Conservation (phyloP, 2,888 invertebrate genomes). For the Isoperla grammatica region DNA sequence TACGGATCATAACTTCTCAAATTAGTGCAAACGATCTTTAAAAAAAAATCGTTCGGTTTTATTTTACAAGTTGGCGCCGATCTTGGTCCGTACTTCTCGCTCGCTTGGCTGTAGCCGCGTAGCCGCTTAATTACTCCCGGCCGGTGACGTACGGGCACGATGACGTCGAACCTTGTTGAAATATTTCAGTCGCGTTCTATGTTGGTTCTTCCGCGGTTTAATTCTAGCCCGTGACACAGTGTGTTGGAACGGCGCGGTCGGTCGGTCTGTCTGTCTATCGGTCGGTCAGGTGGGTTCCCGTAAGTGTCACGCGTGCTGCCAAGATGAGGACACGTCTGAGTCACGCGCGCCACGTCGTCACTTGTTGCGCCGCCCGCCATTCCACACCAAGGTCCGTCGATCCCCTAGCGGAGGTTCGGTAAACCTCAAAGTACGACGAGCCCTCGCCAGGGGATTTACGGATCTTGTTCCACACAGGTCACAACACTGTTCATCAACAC, state of each 20-base stretch:
- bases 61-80: too few relatives aligned
- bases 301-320: neutral
- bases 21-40: neutral
- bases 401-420: too few relatives aligned
- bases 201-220: conserved; percentile 10
- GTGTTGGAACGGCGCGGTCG: neutral
- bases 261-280: neutral
- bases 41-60: too few relatives aligned
- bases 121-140: neutral
- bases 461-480: too few relatives aligned
- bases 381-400: too few relatives aligned
- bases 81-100: neutral
- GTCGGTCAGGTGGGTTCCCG: neutral
- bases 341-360: neutral
- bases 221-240: neutral
- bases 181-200: too few relatives aligned
- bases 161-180: too few relatives aligned
- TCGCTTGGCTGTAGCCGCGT: neutral
- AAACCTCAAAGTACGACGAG: too few relatives aligned
- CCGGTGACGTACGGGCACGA: neutral
- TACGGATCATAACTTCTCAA: neutral
- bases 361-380: too few relatives aligned
- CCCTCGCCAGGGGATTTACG: too few relatives aligned
- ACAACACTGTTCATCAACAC: too few relatives aligned
- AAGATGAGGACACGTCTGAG: neutral